Percentiles rank a stretch among this genome's conserved stretches.
Evolutionary conservation across 1,140 invertebrate genomes (phyloP).

Genomic region (Pseudomyrmex pallidus): DNA sequence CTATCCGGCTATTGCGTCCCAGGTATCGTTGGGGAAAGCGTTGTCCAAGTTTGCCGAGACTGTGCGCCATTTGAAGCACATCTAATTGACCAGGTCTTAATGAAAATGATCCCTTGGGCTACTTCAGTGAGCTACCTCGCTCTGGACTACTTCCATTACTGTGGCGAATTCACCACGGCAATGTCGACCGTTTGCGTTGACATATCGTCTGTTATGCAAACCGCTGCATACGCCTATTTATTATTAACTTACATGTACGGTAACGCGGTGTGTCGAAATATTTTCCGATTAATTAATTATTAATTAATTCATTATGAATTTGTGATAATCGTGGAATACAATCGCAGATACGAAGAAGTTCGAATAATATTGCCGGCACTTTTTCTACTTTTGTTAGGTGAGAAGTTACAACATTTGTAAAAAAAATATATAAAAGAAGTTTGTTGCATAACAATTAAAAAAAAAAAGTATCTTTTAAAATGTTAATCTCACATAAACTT

Average conservation of each 20-base stretch:
- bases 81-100: constrained; percentile 77
- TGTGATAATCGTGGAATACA: not conserved
- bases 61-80: constrained; percentile 69
- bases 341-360: not conserved
- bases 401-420: not conserved
- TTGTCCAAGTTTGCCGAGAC: constrained; percentile 71
- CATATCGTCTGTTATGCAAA: constrained; percentile 9
- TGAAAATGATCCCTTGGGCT: constrained; percentile 72
- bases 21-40: constrained; percentile 46
- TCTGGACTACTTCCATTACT: constrained; percentile 33
- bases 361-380: not conserved
- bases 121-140: constrained; percentile 10
- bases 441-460: too few relatives aligned
- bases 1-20: constrained; percentile 35
- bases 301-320: not conserved
- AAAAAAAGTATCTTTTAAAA: not conserved
- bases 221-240: constrained; percentile 2
- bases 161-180: constrained; percentile 22
- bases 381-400: too few relatives aligned
- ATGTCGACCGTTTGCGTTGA: constrained; percentile 35
- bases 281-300: not conserved
- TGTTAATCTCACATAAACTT: too few relatives aligned
- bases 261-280: not conserved
- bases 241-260: not conserved
- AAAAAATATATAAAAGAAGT: not conserved